Base-by-base conservation (phyloP, 2,888 invertebrate genomes). In the Cinara cedri region DNA sequence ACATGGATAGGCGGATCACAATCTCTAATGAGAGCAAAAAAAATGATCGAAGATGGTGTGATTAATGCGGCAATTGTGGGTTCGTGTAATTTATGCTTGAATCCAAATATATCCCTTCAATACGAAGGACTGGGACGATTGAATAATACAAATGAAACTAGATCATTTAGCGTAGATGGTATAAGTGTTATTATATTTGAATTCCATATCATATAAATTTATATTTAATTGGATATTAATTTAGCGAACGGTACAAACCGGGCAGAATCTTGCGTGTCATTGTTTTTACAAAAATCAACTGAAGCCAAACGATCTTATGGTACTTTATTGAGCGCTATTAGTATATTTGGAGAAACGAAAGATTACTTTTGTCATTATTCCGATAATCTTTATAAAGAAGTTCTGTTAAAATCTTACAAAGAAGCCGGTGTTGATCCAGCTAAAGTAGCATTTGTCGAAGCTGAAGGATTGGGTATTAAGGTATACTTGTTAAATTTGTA, bases 1-100 rank as follows among this genome's bases (percentile, higher is more conserved):
- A 90, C 90, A 42, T 91, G 91, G 87, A 88, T 90, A 0, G 89
- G 90, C 57, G 90, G 90, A 72, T 85, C 90, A 71, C 86, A 91
- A 81, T 89, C 89, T 24, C 83, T 91, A n/a, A 87, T 90, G 82
- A 86, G 88, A 80, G 89, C 88, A 1, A 83, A 85, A 49, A 80
- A 83, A 3, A 84, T 87, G n/a, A 86, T 88, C 55, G 84, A 86
- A 55, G 80, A 81, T 34, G 85, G 85, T 2, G 57, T 80, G 10
- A 88, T 88, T 84, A 89, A 89, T 82, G 86, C 88, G 14, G 90
- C 90, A 4, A 85, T 90, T 62, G 89, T 90, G 8, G 89, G 88
- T 4, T 89, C 89, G 14, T 86, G 87, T 46, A 88, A 87, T 82
- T 83, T 89, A 14, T 88, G 89, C 51, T 84, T 90, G 54, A 89